Conservation (phyloP, 23 tunicate species). For the Clavelina lepadiformis region DNA sequence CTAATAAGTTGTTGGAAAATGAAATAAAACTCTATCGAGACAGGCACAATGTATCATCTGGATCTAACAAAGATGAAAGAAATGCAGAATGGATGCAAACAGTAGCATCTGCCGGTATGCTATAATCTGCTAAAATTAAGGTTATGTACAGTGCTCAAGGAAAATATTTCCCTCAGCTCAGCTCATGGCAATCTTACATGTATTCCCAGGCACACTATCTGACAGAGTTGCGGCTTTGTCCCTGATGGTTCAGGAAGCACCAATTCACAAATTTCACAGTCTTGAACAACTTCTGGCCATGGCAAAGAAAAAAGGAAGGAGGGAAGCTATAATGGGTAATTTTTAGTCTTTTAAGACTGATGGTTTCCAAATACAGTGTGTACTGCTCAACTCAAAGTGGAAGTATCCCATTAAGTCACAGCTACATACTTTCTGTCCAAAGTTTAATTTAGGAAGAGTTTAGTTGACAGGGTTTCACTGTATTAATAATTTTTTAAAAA, state of each 20-base stretch:
- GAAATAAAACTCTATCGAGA: constrained; percentile 16
- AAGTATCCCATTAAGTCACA: too few species aligned
- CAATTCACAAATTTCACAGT: constrained; percentile 51
- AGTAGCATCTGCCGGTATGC: constrained; percentile 35
- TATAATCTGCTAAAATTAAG: too few species aligned
- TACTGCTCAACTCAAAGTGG: not conserved
- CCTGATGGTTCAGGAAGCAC: constrained; percentile 52
- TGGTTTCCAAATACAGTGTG: not conserved
- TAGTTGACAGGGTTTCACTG: not conserved
- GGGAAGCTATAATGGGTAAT: constrained; percentile 54
- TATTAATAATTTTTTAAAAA: not conserved
- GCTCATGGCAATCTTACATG: not conserved
- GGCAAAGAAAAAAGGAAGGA: constrained; percentile 58
- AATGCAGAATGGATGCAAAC: constrained; percentile 58
- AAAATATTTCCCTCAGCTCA: not conserved
- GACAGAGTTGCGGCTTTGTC: constrained; percentile 72
- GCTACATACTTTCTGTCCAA: too few species aligned
- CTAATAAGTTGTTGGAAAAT: constrained; percentile 20
- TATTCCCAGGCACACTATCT: constrained; percentile 62
- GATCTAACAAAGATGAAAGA: too few species aligned
- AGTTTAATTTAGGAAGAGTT: too few species aligned
- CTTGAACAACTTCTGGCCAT: constrained; percentile 48
- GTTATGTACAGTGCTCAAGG: not conserved
- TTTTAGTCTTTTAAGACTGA: too few species aligned
- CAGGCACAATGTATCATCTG: not conserved